Percentiles rank a stretch among this genome's conserved stretches.
These are phyloP conservation scores for Diachrysia chrysitis DNA, from an alignment of 2,888 invertebrate genomes.

Conservation along the genomic window DNA sequence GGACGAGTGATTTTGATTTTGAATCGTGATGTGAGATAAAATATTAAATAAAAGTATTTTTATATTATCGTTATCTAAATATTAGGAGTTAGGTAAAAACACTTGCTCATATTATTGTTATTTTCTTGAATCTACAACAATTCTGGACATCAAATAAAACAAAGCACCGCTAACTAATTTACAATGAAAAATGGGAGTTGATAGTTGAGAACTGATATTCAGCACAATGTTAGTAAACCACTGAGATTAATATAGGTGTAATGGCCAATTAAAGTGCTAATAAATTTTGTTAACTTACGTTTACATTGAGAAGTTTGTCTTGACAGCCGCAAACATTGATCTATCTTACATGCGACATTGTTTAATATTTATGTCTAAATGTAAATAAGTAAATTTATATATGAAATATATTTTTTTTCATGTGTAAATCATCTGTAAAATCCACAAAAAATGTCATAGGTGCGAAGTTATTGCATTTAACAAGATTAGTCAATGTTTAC, in stretches of 20 bases:
- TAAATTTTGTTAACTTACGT: constrained; percentile 48
- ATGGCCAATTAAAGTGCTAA: constrained; percentile 52
- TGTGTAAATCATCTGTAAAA: too few relatives aligned
- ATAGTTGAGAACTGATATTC: constrained; percentile 28
- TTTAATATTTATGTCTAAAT: not conserved
- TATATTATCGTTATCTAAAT: too few relatives aligned
- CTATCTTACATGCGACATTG: constrained; percentile 4
- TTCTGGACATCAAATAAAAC: constrained; percentile 12
- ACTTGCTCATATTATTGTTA: not conserved
- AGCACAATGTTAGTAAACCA: constrained; percentile 25
- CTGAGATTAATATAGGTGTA: constrained; percentile 49
- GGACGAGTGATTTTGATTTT: not conserved
- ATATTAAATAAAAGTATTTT: too few relatives aligned
- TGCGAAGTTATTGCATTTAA: too few relatives aligned
- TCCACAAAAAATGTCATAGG: too few relatives aligned
- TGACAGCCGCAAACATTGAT: constrained; percentile 26
- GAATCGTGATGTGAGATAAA: not conserved
- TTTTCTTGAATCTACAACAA: not conserved
- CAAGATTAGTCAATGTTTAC: too few relatives aligned
- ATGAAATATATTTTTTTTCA: too few relatives aligned
- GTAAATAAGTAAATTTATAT: too few relatives aligned
- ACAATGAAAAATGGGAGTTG: constrained; percentile 53
- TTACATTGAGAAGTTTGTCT: constrained; percentile 17
- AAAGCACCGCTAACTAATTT: constrained; percentile 22
- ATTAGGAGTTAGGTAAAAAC: too few relatives aligned